Evolutionary conservation across 2,113 vertebrate genomes (phyloP), one percentile per base, ranked within the genome.

Genomic region (Eleginops maclovinus): DNA sequence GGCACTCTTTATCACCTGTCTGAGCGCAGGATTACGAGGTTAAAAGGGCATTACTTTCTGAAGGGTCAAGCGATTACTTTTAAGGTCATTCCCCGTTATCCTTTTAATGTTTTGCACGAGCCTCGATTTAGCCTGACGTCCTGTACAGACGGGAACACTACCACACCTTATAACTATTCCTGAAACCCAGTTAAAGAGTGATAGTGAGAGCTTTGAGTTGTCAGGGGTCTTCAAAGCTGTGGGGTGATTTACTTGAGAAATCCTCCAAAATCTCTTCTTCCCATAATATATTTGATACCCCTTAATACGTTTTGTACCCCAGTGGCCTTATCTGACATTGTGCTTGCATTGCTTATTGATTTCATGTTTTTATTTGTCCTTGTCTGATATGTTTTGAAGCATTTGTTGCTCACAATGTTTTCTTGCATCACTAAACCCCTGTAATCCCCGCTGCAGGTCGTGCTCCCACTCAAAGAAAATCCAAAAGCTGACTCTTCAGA

Each of bases 181-280:
- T 73, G 31, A 19, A 31, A 61, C 36, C 31, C 36, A 66, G 44
- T 46, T 26, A n/a, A 4, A 64, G 15, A 53, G 10, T 31, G 40
- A 56, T 61, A 55, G 61, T 19, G 13, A 44, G 26, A 21, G 19
- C 44, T 67, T 67, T 72, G 49, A 36, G 53, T 72, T 76, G 70
- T 82, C 71, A 79, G 47, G 13, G 56, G 47, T 43, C 31, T 53
- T 85, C 26, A 74, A 82, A 31, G 44, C 60, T 61, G 49, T 56
- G 28, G 12, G 54, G n/a, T 19, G 54, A 66, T 73, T 69, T 26
- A 22, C 63, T 68, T 31, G 64, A 60, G 63, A 24, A 81, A 63
- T 53, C 44, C 40, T 31, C 44, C 41, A 49, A 36, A 40, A 77
- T 73, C 51, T 62, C 56, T 56, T 46, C 31, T 17, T 19, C 21